Evolutionary conservation across 2,888 invertebrate genomes (phyloP), one percentile per base, ranked within the genome.

Genomic region (Acleris literana): DNA sequence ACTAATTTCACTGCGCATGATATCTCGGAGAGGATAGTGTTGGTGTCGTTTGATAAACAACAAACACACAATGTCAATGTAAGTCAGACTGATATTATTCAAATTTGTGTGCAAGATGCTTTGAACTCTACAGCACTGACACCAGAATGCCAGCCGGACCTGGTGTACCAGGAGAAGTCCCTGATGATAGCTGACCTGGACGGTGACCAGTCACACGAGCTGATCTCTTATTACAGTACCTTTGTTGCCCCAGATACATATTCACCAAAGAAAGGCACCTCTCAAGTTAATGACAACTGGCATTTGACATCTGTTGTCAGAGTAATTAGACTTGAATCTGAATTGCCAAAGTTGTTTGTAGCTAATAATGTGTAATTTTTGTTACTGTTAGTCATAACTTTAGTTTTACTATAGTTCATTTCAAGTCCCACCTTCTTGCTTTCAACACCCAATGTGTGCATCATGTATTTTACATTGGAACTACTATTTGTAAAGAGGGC

Each of bases 61-160:
- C 94, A 95, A 77, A 94, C 95, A 0, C 95, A 95, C 75, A 95
- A 95, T 74, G 96, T 96, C 57, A 96, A 97, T 83, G 95, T 96
- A 1, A 96, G 96, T 78, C 95, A 96, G 78, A 95, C 95, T n/a
- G 95, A 96, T 73, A 94, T 97, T 56, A 93, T 95, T 2, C 96
- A 97, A 81, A 93, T 97, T 70, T 97, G 97, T 85, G 85, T 80
- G 1, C 76, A 92, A 73, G 91, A 86, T 1, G 76, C 83, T 0
- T 77, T 88, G 63, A 77, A 86, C 66, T 83, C 81, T 51, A 77
- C 84, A 71, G 73, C 81, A 52, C 81, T 89, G 0, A 68, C 85
- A 59, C 88, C 88, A 1, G 79, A 91, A 11, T 97, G 97, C 77
- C 97, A 97, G 76, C 97, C 97, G 0, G 95, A 95, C 83, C 85